phyloP scores from a whole-genome alignment of 2,113 vertebrate genomes.

The Aspidoscelis tigris region DNA sequence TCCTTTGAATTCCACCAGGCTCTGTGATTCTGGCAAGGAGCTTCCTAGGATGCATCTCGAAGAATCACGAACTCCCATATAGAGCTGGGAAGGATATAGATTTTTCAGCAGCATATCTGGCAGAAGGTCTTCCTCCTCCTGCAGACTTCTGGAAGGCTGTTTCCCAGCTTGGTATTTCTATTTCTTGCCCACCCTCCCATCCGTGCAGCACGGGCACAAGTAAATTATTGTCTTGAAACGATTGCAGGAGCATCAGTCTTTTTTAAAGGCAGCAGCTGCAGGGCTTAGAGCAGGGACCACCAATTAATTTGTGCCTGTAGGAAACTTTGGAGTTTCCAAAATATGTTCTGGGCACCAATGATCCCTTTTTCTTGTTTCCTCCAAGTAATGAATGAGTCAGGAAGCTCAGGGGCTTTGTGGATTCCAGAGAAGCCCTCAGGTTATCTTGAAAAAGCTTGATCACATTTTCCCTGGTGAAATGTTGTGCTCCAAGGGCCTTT shows the following conservation, averaged over 20 bases:
- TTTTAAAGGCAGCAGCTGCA: background rate
- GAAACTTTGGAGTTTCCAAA: too few relatives aligned
- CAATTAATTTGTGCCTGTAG: too few relatives aligned
- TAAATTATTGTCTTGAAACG: background rate
- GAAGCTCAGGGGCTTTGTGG: too few relatives aligned
- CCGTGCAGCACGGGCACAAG: background rate
- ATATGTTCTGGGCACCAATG: too few relatives aligned
- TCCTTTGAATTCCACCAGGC: background rate
- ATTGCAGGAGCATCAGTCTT: background rate
- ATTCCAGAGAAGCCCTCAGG: too few relatives aligned
- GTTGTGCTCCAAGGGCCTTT: too few relatives aligned
- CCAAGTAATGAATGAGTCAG: too few relatives aligned
- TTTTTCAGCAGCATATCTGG: background rate
- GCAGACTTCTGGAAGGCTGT: background rate
- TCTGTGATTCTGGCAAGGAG: background rate
- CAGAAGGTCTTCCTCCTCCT: background rate
- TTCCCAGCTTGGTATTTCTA: background rate
- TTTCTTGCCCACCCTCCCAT: background rate
- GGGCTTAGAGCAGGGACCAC: background rate
- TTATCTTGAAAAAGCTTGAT: too few relatives aligned
- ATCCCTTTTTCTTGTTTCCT: too few relatives aligned
- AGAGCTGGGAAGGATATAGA: background rate
- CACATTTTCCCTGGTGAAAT: too few relatives aligned
- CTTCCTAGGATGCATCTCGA: background rate
- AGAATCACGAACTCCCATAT: background rate